These are phyloP conservation scores for Choloepus didactylus DNA, from an alignment of 2,797 vertebrate genomes.

Conservation along the genomic window DNA sequence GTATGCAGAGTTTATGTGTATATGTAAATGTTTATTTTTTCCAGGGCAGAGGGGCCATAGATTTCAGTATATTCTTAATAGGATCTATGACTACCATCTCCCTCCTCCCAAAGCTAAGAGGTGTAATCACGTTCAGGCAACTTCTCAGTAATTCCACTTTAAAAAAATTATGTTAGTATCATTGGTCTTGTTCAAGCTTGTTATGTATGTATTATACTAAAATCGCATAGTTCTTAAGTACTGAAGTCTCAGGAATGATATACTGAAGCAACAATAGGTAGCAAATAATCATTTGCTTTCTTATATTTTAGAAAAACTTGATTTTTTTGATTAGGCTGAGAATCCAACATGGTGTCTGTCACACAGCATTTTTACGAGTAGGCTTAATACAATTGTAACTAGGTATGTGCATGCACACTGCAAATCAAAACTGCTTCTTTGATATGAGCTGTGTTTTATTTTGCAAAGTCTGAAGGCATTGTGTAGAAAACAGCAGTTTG, in stretches of 20 bases:
- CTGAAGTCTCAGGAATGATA: slow-evolving; percentile 34
- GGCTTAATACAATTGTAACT: background rate
- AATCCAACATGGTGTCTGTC: background rate
- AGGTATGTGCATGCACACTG: background rate
- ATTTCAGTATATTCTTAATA: slow-evolving; percentile 28
- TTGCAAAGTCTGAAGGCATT: slow-evolving; percentile 6
- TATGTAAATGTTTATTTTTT: slow-evolving; percentile 46
- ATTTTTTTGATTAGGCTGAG: slow-evolving; percentile 54
- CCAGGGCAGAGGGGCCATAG: background rate
- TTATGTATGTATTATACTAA: slow-evolving; percentile 28
- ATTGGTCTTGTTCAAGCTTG: slow-evolving; percentile 27
- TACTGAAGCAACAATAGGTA: background rate
- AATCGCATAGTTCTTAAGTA: background rate
- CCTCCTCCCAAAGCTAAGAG: background rate
- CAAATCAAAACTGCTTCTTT: slow-evolving; percentile 26
- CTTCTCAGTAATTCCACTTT: background rate
- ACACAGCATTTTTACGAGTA: background rate
- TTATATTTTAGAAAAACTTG: background rate
- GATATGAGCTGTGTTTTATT: slow-evolving; percentile 12
- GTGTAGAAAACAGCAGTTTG: slow-evolving; percentile 4
- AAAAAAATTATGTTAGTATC: background rate
- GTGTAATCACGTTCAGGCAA: slow-evolving; percentile 54
- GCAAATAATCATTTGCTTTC: slow-evolving; percentile 44
- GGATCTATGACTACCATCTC: background rate
- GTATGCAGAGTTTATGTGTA: background rate